These are phyloP conservation scores for Leptinotarsa undecemlineata DNA, from an alignment of 1,140 invertebrate genomes.

Conservation along the genomic window DNA sequence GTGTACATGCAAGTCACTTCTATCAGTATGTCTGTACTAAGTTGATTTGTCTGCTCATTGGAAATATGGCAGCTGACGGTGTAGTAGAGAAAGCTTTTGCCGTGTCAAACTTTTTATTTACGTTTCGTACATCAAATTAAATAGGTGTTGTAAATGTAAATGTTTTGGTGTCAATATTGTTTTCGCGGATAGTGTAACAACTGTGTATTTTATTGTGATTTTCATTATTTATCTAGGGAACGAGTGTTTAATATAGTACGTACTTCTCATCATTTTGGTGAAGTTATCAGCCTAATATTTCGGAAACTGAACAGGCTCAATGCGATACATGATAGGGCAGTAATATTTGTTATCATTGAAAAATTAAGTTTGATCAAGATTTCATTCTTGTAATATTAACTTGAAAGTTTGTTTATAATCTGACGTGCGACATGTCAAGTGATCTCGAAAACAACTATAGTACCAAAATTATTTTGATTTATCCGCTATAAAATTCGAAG, in stretches of 20 bases:
- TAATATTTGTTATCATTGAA: neutral
- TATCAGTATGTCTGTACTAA: constrained; percentile 11
- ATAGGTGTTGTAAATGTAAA: neutral
- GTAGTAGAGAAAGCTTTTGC: constrained; percentile 28
- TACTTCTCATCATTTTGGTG: constrained; percentile 19
- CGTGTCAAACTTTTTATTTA: constrained; percentile 44
- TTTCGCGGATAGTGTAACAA: neutral
- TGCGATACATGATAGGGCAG: neutral
- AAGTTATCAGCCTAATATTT: neutral
- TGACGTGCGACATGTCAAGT: constrained; percentile 22
- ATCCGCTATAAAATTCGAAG: constrained; percentile 41
- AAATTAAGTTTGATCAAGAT: no score
- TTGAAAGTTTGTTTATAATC: constrained; percentile 16
- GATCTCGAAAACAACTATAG: constrained; percentile 16
- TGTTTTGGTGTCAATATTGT: constrained; percentile 21
- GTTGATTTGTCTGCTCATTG: neutral
- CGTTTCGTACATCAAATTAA: constrained; percentile 31
- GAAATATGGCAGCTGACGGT: constrained; percentile 22
- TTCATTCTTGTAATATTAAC: constrained; percentile 3
- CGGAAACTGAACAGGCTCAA: neutral
- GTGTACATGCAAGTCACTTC: constrained; percentile 13
- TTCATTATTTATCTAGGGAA: constrained; percentile 8
- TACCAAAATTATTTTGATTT: constrained; percentile 21
- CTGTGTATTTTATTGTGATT: neutral
- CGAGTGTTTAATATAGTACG: constrained; percentile 21